phyloP scores from a whole-genome alignment of 2,797 vertebrate species.

The Labroides dimidiatus region DNA sequence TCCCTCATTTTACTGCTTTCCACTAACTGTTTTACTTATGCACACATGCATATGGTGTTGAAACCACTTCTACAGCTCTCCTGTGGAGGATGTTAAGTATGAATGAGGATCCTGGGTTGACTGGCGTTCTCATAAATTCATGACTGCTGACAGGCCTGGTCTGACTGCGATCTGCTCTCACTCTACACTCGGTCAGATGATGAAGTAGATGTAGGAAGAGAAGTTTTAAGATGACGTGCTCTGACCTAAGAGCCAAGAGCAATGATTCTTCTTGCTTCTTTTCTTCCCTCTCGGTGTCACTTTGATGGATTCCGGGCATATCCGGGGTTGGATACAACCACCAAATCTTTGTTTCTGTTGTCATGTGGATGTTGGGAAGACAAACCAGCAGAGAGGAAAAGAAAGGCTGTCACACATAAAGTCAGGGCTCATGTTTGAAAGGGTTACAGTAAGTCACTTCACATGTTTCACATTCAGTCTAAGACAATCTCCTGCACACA shows the following conservation, averaged over 20 bases:
- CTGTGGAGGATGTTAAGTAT: constrained; percentile 11
- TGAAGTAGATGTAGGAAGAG: constrained; percentile 8
- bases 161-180: constrained; percentile 10
- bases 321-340: constrained; percentile 32
- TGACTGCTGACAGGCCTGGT: constrained; percentile 7
- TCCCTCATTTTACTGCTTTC: not conserved
- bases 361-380: constrained; percentile 40
- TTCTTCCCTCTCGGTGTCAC: constrained; percentile 22
- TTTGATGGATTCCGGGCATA: constrained; percentile 38
- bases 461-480: not conserved
- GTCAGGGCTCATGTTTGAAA: constrained; percentile 1
- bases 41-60: not conserved
- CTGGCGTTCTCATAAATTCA: constrained; percentile 12
- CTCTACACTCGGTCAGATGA: constrained; percentile 4
- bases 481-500: not conserved
- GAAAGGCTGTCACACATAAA: constrained; percentile 25
- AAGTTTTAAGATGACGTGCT: not conserved
- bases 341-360: constrained; percentile 23
- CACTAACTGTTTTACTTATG: not conserved
- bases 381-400: constrained; percentile 44
- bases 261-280: constrained; percentile 11
- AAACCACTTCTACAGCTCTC: constrained; percentile 1
- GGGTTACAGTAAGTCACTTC: not conserved
- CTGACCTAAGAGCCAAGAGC: not conserved
- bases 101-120: constrained; percentile 10